These are phyloP conservation scores for Spinus pinus DNA, from an alignment of 2,797 vertebrate species.

Conservation along the genomic window DNA sequence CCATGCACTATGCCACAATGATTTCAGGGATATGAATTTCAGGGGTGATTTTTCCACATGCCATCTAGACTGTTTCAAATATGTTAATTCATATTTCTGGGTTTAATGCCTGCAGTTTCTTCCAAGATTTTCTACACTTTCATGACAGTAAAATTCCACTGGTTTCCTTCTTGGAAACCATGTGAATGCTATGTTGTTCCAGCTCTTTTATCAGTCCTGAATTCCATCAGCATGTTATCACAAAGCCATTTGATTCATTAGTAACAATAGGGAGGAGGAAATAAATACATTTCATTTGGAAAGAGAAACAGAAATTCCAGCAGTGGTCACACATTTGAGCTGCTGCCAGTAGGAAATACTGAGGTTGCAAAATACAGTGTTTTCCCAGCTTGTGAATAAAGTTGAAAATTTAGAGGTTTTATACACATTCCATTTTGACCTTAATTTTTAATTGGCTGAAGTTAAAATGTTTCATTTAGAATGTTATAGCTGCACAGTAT, in stretches of 20 bases:
- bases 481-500: background rate
- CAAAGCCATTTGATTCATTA: background rate
- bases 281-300: constrained; percentile 4
- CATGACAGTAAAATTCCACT: background rate
- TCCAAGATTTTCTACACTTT: background rate
- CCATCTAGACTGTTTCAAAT: background rate
- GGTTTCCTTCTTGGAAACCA: constrained; percentile 9
- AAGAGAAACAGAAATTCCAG: constrained; percentile 38
- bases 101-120: background rate
- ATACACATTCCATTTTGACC: background rate
- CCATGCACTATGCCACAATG: background rate
- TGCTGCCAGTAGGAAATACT: constrained; percentile 27
- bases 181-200: constrained; percentile 11
- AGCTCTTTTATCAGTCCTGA: background rate
- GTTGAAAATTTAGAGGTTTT: background rate
- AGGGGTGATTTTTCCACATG: background rate
- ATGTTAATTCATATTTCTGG: background rate
- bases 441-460: background rate
- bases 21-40: background rate
- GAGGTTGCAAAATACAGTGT: constrained; percentile 33
- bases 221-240: constrained; percentile 30
- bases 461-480: background rate
- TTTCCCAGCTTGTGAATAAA: background rate
- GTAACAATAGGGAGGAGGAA: background rate
- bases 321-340: background rate